Base-by-base conservation (phyloP, 2,888 invertebrate genomes). In the Synanthedon tipuliformis region DNA sequence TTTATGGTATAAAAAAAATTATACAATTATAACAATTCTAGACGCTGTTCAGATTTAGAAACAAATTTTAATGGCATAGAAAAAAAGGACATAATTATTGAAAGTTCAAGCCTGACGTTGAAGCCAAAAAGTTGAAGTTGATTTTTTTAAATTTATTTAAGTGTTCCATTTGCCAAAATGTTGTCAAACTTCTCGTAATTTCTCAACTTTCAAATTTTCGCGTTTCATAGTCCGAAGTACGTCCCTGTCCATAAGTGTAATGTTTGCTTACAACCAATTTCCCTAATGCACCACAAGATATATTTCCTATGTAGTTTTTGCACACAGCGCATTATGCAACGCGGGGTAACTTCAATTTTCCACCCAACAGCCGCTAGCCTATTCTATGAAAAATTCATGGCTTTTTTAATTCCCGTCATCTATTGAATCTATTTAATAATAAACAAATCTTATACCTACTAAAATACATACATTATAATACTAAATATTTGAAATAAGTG, bases 231-330 rank as follows among this genome's bases (percentile, higher is more conserved):
- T 15, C 0, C n/a, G 3, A 15, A 45, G 45, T 45, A n/a, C 45
- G 45, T 45, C 45, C 45, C 45, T 15, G 34, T 45, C 8, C 45
- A n/a, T 15, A 45, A 34, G 34, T 34, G 34, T 18, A 12, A 54
- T 54, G 51, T 53, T 61, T 61, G 57, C 65, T 63, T 62, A 68
- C 68, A 68, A 66, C 63, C 71, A 69, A 71, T 67, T 68, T 64
- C 59, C 62, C 60, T 69, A 71, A 69, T 70, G 69, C 68, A 61
- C 60, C 53, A 50, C 52, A n/a, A 50, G 50, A 50, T 34, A n/a
- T 13, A 50, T 13, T 40, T 34, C 23, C 18, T 13, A 50, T 50
- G 34, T 23, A 49, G 23, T 50, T 50, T 50, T 34, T 50, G 27
- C 13, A 50, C 40, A 10, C 10, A 23, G 5, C n/a, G 40, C 27